Base-by-base conservation (phyloP, 2,888 invertebrate species). In the Tanypteryx hageni region DNA sequence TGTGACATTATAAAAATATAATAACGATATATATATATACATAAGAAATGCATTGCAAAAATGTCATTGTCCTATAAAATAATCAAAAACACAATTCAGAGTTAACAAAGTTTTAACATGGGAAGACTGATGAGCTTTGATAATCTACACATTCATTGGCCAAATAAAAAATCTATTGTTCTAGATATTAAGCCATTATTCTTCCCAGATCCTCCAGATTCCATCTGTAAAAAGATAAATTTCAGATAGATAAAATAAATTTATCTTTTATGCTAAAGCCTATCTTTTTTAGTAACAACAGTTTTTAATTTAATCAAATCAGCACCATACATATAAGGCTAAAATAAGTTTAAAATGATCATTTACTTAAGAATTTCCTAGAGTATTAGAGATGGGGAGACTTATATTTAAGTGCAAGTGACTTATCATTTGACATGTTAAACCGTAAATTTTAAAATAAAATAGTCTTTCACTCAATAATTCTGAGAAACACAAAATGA, bases 161-260 rank as follows among this genome's bases (percentile, higher is more conserved):
- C 89, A 89, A 89, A 89, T n/a, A 89, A 59, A 68, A 89, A 89
- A 64, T 89, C 89, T 0, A 89, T 89, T 9, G 89, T 89, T 89
- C 64, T 89, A 0, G 89, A 68, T 8, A 89, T 58, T n/a, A 89
- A 56, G 31, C 89, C 89, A 89, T 58, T 68, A n/a, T 14, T 10
- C 68, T 89, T 89, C 0, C 9, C 68, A 11, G 68, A 68, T 68
- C 64, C 89, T 44, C 44, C 18, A 5, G 89, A 27, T n/a, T 89
- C 64, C 64, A 89, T n/a, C 89, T 89, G 64, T n/a, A 18, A n/a
- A n/a, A 44, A 44, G 44, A 44, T 44, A 44, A 44, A 44, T 44
- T 44, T 44, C 44, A 44, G 44, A 1, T 44, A 56, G n/a, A 89
- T 31, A 89, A 44, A 44, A 14, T 57, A 18, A 7, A 83, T n/a